phyloP scores from a whole-genome alignment of 1,140 invertebrate genomes.

The Anastrepha ludens region DNA sequence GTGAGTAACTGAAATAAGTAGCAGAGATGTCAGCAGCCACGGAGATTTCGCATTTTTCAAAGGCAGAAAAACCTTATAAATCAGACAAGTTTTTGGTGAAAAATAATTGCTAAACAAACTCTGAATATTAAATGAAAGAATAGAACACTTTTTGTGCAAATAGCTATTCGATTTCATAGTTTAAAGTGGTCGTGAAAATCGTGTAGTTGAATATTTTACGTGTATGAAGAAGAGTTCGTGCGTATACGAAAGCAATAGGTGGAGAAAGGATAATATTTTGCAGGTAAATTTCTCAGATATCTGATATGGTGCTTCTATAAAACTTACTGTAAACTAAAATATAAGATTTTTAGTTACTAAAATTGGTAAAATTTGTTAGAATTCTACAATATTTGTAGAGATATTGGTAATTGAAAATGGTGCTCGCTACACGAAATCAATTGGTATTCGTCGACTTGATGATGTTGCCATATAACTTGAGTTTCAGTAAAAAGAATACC shows the following conservation, averaged over 20 bases:
- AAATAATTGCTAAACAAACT: not conserved
- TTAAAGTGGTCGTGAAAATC: constrained; percentile 31
- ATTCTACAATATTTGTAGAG: not conserved
- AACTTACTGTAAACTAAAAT: not conserved
- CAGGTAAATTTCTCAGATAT: constrained; percentile 18
- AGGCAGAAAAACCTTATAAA: constrained; percentile 31
- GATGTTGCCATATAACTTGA: not conserved
- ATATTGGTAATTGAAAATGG: constrained; percentile 38
- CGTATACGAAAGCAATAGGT: not conserved
- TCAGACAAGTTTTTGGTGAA: not conserved
- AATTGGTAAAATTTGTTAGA: not conserved
- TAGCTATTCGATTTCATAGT: constrained; percentile 5
- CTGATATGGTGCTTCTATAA: not conserved
- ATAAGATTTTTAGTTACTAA: not conserved
- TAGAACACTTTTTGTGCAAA: not conserved
- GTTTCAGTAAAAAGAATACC: not conserved
- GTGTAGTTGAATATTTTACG: constrained; percentile 10
- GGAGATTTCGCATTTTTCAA: constrained; percentile 48
- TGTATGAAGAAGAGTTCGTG: not conserved
- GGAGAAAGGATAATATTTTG: constrained; percentile 43
- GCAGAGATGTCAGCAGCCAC: constrained; percentile 52
- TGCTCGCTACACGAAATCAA: constrained; percentile 32
- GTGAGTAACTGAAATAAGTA: constrained; percentile 47
- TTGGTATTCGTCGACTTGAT: constrained; percentile 20
- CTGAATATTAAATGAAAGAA: constrained; percentile 32